Evolutionary conservation across 2,113 vertebrate species (phyloP).

Genomic region (Setophaga coronata): DNA sequence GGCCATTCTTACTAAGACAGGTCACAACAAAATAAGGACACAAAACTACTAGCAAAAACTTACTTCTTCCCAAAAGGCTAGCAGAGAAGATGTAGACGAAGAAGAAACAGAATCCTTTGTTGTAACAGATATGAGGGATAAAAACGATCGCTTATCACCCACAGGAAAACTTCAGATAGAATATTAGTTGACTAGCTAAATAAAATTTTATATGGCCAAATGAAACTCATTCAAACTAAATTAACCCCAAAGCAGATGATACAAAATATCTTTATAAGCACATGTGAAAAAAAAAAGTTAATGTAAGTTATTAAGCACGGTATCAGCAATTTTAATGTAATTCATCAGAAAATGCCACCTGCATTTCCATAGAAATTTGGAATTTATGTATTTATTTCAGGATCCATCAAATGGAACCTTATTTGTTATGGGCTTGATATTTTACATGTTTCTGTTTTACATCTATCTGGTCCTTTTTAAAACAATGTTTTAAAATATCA

Average conservation of each 20-base stretch:
- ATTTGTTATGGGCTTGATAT: neutral
- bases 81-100: constrained; percentile 78
- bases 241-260: neutral
- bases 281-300: neutral
- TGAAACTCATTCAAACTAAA: neutral
- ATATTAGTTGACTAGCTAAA: constrained; percentile 39
- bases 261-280: neutral
- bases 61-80: constrained; percentile 84
- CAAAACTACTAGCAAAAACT: constrained; percentile 62
- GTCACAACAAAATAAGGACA: constrained; percentile 19
- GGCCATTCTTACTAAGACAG: neutral
- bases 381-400: neutral
- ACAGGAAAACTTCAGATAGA: neutral
- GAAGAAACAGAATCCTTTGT: constrained; percentile 80
- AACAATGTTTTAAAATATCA: neutral
- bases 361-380: neutral
- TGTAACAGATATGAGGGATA: constrained; percentile 72
- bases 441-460: neutral
- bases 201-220: constrained; percentile 7
- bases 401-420: neutral
- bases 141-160: constrained; percentile 46
- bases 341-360: neutral
- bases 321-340: neutral
- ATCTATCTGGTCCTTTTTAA: neutral
- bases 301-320: neutral